These are phyloP conservation scores for Seriola rivoliana DNA, from an alignment of 2,113 vertebrate species.

Conservation along the genomic window DNA sequence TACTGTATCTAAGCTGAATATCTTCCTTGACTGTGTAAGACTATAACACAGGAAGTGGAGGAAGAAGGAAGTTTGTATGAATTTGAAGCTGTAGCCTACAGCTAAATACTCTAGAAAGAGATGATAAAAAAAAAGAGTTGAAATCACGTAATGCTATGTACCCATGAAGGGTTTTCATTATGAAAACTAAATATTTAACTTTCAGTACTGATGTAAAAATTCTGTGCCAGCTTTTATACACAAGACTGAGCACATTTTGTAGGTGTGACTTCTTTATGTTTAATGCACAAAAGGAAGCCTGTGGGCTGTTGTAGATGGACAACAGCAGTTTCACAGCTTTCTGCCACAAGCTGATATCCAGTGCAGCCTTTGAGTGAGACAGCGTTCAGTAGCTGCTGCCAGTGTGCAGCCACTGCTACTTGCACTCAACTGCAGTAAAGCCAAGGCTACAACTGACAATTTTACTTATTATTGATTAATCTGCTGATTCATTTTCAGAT, in stretches of 20 bases:
- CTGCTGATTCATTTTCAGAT: too few relatives aligned
- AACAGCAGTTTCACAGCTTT: too few relatives aligned
- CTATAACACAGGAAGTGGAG: conserved; percentile 80
- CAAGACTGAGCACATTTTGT: not conserved
- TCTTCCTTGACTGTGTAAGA: conserved; percentile 47
- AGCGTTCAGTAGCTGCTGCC: too few relatives aligned
- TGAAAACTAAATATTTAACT: not conserved
- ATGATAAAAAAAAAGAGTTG: not conserved
- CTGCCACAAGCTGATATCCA: too few relatives aligned
- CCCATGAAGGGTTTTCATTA: not conserved
- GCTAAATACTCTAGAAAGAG: not conserved
- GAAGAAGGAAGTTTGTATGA: conserved; percentile 60
- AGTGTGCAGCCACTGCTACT: not conserved
- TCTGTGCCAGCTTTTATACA: not conserved
- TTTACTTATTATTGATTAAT: not conserved
- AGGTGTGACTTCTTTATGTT: not conserved
- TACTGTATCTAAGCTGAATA: conserved; percentile 1
- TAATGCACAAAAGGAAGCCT: not conserved
- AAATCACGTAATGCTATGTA: conserved; percentile 18
- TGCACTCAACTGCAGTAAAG: not conserved
- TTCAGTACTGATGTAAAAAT: not conserved
- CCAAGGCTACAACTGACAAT: not conserved
- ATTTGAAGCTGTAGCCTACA: not conserved
- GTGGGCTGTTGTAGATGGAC: not conserved
- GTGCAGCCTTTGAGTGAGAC: too few relatives aligned